phyloP scores from a whole-genome alignment of 1,140 invertebrate genomes.

The Drosophila seguyi region DNA sequence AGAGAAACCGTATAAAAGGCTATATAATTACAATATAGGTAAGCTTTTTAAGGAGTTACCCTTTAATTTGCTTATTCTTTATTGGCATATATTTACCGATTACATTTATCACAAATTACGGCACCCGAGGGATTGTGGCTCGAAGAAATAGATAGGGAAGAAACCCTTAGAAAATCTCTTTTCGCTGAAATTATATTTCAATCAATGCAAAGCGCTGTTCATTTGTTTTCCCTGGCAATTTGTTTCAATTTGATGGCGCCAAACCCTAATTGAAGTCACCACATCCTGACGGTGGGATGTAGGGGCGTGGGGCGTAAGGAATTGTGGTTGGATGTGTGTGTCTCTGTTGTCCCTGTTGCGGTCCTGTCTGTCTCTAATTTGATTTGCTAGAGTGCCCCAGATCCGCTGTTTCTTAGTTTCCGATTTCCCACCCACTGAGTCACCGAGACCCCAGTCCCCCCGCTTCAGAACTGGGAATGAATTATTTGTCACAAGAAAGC shows the following conservation, averaged over 20 bases:
- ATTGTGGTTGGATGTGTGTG: not conserved
- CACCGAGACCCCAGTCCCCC: too few species aligned
- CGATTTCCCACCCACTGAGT: slow-evolving; percentile 8
- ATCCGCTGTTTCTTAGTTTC: slow-evolving; percentile 19
- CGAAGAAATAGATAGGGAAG: too few species aligned
- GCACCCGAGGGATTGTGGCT: too few species aligned
- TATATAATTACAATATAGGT: too few species aligned
- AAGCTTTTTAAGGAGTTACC: too few species aligned
- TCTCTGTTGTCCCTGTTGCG: slow-evolving; percentile 31
- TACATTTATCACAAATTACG: too few species aligned
- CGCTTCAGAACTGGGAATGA: slow-evolving; percentile 33
- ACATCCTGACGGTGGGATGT: not conserved
- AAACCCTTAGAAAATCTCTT: too few species aligned
- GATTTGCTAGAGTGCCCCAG: slow-evolving; percentile 44
- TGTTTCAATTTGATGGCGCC: slow-evolving; percentile 33
- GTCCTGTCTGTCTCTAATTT: slow-evolving; percentile 35
- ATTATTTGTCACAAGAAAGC: slow-evolving; percentile 42
- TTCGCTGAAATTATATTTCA: too few species aligned
- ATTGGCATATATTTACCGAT: too few species aligned
- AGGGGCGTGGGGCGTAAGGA: not conserved
- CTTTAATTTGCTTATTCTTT: too few species aligned
- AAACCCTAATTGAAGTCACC: slow-evolving; percentile 40
- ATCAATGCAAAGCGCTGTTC: too few species aligned
- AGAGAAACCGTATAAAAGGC: too few species aligned
- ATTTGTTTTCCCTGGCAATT: slow-evolving; percentile 36